Evolutionary conservation across 2,797 vertebrate genomes (phyloP).

Genomic region (Gobio occitaniae): DNA sequence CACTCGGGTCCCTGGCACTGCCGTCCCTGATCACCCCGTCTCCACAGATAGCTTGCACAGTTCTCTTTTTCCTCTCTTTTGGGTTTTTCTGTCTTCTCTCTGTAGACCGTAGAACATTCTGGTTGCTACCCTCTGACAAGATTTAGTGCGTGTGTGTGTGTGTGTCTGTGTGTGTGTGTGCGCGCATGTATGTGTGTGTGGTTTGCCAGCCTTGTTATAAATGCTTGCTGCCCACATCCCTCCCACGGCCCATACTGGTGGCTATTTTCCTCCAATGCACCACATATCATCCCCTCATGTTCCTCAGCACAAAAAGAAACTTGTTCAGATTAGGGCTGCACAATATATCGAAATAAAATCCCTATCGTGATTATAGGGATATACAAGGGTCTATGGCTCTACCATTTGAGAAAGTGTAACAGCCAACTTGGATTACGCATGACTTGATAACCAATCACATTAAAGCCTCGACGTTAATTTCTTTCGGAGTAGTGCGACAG

Average conservation of each 20-base stretch:
- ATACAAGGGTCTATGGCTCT: not conserved
- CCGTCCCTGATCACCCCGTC: conserved; percentile 29
- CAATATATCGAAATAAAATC: not conserved
- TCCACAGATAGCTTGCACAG: conserved; percentile 12
- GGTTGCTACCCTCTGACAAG: conserved; percentile 56
- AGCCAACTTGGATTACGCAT: not conserved
- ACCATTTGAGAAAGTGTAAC: not conserved
- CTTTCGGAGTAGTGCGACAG: not conserved
- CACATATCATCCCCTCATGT: conserved; percentile 59
- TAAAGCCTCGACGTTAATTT: not conserved
- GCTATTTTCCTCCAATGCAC: conserved; percentile 63
- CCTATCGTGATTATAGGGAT: not conserved
- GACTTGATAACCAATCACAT: not conserved
- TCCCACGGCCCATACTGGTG: conserved; percentile 64
- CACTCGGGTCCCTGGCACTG: conserved; percentile 35
- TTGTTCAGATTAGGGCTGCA: conserved; percentile 22
- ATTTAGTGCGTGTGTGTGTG: conserved; percentile 32
- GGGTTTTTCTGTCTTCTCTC: conserved; percentile 47
- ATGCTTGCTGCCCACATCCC: conserved; percentile 61
- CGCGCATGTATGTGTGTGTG: conserved; percentile 29
- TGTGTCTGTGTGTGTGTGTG: conserved; percentile 1
- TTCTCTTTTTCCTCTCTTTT: conserved; percentile 38
- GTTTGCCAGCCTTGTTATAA: conserved; percentile 62
- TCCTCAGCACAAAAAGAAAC: conserved; percentile 56
- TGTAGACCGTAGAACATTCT: conserved; percentile 57